Base-by-base conservation (phyloP, 2,797 vertebrate genomes). In the Manis pentadactyla region DNA sequence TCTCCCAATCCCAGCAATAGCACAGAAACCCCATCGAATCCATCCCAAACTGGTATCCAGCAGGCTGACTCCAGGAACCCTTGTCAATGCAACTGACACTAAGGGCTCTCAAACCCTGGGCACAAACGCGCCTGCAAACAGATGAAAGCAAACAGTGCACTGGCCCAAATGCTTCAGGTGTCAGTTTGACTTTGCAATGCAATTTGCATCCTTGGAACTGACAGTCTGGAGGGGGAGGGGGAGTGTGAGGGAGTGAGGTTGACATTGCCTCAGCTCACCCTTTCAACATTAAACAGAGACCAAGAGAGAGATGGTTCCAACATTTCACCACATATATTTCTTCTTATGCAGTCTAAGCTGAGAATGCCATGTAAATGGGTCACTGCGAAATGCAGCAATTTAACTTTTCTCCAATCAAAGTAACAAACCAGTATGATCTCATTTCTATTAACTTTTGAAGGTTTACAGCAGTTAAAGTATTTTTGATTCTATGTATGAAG, bases 401-500 rank as follows among this genome's bases (percentile, higher is more conserved):
- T 97, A 97, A 93, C 98, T 98, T 98, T 97, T 98, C 94, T 98
- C 98, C 98, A 98, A 98, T 98, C 98, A 98, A 98, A 98, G 97
- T 98, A 97, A 99, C 98, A 98, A 99, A 98, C 98, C 98, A 98
- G 98, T 98, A 98, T 98, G 98, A 98, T 98, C 98, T 98, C 97
- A 98, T 97, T 98, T 98, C 98, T 98, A 98, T 98, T 98, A 98
- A 98, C 98, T 98, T 98, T 98, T 97, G 98, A 98, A 98, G 98
- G 98, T 98, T 98, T 98, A 98, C 98, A 99, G 99, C 98, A 99
- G 98, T 98, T 99, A 98, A 98, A 98, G 98, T 98, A 98, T 98
- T 98, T 99, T 99, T 99, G 98, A 99, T 99, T 99, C 99, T 98
- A 99, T 97, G 97, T 99, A 99, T 99, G 99, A 99, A 99, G 99